Evolutionary conservation across 2,888 invertebrate genomes (phyloP).

Genomic region (Noctua comes): DNA sequence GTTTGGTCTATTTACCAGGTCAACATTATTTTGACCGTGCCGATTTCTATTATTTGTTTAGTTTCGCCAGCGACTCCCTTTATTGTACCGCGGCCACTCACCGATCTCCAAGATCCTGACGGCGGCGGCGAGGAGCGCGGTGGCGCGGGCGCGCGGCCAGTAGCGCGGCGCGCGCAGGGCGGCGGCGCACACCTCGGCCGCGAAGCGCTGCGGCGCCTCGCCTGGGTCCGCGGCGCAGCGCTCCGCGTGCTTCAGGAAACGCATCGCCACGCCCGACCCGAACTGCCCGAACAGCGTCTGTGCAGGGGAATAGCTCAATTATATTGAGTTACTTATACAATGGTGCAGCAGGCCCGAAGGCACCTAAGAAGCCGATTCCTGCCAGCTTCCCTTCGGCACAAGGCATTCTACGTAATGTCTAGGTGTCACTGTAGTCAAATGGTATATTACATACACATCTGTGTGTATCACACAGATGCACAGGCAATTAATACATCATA

Average conservation of each 20-base stretch:
- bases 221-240: constrained; percentile 92
- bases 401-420: too few relatives aligned
- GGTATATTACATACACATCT: too few relatives aligned
- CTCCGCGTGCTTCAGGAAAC: constrained; percentile 92
- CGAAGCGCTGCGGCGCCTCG: constrained; percentile 95
- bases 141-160: constrained; percentile 93
- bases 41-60: background rate
- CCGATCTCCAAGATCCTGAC: constrained; percentile 91
- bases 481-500: too few relatives aligned
- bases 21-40: background rate
- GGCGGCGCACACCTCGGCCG: constrained; percentile 94
- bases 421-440: too few relatives aligned
- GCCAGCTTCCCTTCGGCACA: too few relatives aligned
- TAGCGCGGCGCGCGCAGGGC: constrained; percentile 95
- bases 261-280: constrained; percentile 91
- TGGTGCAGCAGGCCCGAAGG: too few relatives aligned
- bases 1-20: background rate
- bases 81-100: background rate
- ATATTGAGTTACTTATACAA: too few relatives aligned
- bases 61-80: background rate
- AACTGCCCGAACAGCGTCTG: constrained; percentile 94
- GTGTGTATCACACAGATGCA: too few relatives aligned
- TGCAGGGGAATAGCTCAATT: background rate
- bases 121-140: constrained; percentile 91
- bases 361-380: too few relatives aligned